Evolutionary conservation across 2,888 invertebrate genomes (phyloP).

Genomic region (Brachycybe producta): DNA sequence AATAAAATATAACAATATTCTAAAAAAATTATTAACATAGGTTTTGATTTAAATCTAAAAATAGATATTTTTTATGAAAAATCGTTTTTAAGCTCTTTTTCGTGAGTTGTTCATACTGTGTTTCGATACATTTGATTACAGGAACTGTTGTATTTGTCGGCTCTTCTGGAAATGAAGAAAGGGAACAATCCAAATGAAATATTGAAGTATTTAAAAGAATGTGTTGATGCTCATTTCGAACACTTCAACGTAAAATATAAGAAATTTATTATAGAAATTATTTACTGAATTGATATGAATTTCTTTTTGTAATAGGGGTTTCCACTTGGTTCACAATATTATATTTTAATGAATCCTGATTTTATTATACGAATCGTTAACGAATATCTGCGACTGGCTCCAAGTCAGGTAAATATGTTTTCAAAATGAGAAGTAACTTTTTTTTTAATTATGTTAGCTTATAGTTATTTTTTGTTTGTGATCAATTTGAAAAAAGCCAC

Average conservation of each 20-base stretch:
- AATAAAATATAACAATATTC: too few species aligned
- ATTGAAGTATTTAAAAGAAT: slow-evolving; percentile 30
- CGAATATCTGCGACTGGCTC: slow-evolving; percentile 56
- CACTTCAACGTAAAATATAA: slow-evolving; percentile 29
- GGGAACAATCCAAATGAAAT: slow-evolving; percentile 31
- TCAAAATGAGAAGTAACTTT: neutral
- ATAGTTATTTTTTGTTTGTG: neutral
- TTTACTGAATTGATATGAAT: neutral
- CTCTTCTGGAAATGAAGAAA: slow-evolving; percentile 33
- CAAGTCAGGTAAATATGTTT: slow-evolving; percentile 29
- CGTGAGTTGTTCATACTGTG: too few species aligned
- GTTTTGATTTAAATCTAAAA: too few species aligned
- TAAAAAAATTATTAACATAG: too few species aligned
- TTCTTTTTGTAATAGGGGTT: slow-evolving; percentile 31
- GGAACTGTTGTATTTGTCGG: slow-evolving; percentile 35
- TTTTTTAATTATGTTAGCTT: slow-evolving; percentile 8
- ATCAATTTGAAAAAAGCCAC: slow-evolving; percentile 41
- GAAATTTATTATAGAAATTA: neutral
- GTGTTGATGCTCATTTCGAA: slow-evolving; percentile 32
- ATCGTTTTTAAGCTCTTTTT: too few species aligned
- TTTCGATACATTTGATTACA: slow-evolving; percentile 20
- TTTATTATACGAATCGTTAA: slow-evolving; percentile 65
- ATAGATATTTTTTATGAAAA: too few species aligned
- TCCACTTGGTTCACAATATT: slow-evolving; percentile 60
- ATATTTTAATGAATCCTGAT: slow-evolving; percentile 67